Conservation (phyloP, 2,113 vertebrate species). For the Macaca mulatta region DNA sequence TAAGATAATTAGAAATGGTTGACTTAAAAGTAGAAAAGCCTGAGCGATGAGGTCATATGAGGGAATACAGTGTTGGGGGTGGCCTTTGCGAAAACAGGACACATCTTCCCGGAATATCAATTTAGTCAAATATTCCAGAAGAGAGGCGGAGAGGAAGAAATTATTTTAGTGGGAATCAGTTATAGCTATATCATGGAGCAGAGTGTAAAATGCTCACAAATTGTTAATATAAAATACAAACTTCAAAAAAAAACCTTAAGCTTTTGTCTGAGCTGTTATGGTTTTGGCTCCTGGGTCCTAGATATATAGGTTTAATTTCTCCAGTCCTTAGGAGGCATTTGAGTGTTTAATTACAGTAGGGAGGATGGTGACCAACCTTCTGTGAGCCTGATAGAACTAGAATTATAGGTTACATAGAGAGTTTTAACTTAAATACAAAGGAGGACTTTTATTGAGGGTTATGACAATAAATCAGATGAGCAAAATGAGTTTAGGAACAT, state of each 20-base stretch:
- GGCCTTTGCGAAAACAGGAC: not conserved
- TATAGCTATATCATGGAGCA: not conserved
- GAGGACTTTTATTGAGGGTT: not conserved
- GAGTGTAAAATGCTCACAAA: not conserved
- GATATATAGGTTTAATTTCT: not conserved
- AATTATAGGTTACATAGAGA: not conserved
- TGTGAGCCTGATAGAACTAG: not conserved
- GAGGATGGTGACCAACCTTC: not conserved
- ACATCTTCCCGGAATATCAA: not conserved
- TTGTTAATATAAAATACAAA: not conserved
- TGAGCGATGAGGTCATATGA: not conserved
- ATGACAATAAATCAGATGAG: not conserved
- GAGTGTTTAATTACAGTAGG: not conserved
- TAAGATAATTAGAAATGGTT: not conserved
- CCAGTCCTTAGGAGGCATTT: not conserved
- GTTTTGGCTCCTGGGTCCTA: not conserved
- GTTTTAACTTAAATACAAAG: conserved; percentile 10
- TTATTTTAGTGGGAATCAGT: not conserved
- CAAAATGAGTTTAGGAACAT: not conserved
- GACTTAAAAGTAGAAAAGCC: not conserved
- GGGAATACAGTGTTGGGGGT: not conserved
- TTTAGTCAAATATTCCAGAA: not conserved
- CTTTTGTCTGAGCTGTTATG: not conserved
- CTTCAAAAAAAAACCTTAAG: not conserved
- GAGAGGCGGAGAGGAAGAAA: not conserved